Base-by-base conservation (phyloP, 1,140 invertebrate genomes). In the Macrostomum lignano region DNA sequence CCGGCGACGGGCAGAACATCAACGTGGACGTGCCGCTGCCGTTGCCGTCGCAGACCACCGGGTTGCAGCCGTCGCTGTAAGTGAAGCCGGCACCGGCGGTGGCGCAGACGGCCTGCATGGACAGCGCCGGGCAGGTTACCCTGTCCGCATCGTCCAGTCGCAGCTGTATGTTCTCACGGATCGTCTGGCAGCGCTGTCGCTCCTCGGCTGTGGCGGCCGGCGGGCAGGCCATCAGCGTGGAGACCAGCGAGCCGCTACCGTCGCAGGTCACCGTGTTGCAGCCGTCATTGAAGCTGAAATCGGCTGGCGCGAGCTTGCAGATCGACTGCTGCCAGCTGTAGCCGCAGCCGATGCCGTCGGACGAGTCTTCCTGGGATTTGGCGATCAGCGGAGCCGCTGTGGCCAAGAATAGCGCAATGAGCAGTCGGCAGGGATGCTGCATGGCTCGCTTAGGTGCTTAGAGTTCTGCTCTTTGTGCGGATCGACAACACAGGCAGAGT, bases 301-400 rank as follows among this genome's bases (percentile, higher is more conserved):
- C 26, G 0, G 47, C 42, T 3, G 17, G 9, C 3, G 37, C 25
- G 1, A 31, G 23, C 5, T 9, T 34, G 11, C 41, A 22, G 26
- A 47, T 44, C 46, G 44, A 51, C 9, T 41, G 31, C 9, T 48
- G 35, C 30, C 40, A 50, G 19, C 48, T 33, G n/a, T 47, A 34
- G 3, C 50, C 31, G 32, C 49, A 48, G 15, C 32, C 39, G 13
- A 41, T 44, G 2, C 36, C 23, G 7, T 37, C 25, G 32, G 48
- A 52, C n/a, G n/a, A n/a, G n/a, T n/a, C n/a, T n/a, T n/a, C n/a
- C n/a, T n/a, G n/a, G n/a, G n/a, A n/a, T n/a, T n/a, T n/a, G n/a
- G n/a, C n/a, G n/a, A n/a, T n/a, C n/a, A n/a, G n/a, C n/a, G n/a
- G n/a, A n/a, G n/a, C n/a, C n/a, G n/a, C n/a, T n/a, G n/a, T n/a